These are phyloP conservation scores for Apis laboriosa DNA, from an alignment of 1,140 invertebrate species.

Conservation along the genomic window DNA sequence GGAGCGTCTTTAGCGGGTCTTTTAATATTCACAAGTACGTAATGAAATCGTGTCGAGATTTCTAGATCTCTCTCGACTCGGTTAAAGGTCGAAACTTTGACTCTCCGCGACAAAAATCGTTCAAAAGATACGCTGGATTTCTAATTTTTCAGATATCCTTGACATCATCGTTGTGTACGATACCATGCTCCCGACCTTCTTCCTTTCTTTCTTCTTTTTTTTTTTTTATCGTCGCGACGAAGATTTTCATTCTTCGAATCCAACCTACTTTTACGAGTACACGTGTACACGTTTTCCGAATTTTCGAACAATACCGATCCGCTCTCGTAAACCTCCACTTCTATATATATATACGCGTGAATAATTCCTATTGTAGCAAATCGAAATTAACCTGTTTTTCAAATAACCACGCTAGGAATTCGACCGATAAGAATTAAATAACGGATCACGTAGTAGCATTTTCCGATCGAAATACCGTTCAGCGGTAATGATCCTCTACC, in stretches of 20 bases:
- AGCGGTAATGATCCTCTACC: too few relatives aligned
- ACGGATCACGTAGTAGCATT: too few relatives aligned
- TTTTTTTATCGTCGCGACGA: background rate
- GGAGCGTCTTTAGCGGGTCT: background rate
- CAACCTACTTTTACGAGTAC: background rate
- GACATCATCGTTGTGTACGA: background rate
- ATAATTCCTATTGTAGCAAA: too few relatives aligned
- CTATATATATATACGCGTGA: too few relatives aligned
- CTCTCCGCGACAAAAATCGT: too few relatives aligned
- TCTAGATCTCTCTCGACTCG: too few relatives aligned
- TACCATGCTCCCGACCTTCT: background rate
- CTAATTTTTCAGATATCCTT: background rate
- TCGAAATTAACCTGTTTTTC: too few relatives aligned
- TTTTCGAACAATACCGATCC: background rate
- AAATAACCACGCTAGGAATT: too few relatives aligned
- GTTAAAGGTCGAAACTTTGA: too few relatives aligned
- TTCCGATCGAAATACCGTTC: too few relatives aligned
- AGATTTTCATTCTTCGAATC: background rate
- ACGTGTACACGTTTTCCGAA: background rate
- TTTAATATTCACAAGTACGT: background rate
- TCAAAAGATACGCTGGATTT: background rate
- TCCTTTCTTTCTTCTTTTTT: background rate
- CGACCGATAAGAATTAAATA: too few relatives aligned
- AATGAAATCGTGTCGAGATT: background rate
- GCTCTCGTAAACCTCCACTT: too few relatives aligned